These are phyloP conservation scores for Noctilio leporinus DNA, from an alignment of 2,113 vertebrate species.

Conservation along the genomic window DNA sequence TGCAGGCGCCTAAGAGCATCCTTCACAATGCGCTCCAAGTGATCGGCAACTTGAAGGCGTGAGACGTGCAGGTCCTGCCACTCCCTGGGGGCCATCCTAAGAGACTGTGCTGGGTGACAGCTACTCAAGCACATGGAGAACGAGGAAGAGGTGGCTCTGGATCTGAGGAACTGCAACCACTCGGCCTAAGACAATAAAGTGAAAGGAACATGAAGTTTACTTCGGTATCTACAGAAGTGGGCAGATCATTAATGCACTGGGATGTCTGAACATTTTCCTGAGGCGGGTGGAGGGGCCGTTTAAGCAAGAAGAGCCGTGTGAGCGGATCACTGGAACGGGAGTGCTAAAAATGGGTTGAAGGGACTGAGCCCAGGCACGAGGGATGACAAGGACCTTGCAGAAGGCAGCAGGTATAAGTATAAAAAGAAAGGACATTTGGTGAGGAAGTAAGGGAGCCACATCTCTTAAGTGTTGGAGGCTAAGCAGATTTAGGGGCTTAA, in stretches of 20 bases:
- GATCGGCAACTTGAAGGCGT: rapidly evolving
- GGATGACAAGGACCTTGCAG: neutral
- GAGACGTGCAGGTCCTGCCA: rapidly evolving
- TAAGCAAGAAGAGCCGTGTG: rapidly evolving
- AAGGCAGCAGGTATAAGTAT: neutral
- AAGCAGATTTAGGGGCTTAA: neutral
- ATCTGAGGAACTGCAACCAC: neutral
- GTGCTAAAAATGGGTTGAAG: neutral
- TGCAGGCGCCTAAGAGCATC: neutral
- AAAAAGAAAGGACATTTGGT: neutral
- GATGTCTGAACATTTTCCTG: neutral
- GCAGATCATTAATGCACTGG: too few relatives aligned
- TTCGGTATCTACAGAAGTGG: rapidly evolving
- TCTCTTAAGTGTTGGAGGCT: neutral
- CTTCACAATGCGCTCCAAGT: neutral
- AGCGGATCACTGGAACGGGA: neutral
- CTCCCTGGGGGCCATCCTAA: neutral
- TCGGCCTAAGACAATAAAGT: neutral
- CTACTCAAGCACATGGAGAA: neutral
- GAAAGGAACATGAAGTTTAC: neutral
- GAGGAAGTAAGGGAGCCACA: neutral
- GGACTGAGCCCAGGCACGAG: neutral
- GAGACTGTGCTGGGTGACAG: neutral
- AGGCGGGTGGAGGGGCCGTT: neutral
- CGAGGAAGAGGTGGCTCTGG: rapidly evolving